Evolutionary conservation across 2,797 vertebrate genomes (phyloP).

Genomic region (Sebastes dallii): DNA sequence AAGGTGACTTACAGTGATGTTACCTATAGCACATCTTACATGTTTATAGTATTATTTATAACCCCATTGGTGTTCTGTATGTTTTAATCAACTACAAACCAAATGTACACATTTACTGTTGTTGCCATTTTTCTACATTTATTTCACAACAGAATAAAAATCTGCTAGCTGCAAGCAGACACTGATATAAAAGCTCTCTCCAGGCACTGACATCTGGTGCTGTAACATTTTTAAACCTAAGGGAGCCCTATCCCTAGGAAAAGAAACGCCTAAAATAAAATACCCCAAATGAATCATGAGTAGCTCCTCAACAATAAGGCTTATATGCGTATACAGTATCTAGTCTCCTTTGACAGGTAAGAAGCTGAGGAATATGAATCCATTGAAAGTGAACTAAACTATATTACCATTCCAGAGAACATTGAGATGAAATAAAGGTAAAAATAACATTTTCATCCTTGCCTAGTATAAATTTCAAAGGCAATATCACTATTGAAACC

Average conservation of each 20-base stretch:
- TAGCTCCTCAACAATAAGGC: too few relatives aligned
- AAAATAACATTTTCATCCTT: too few relatives aligned
- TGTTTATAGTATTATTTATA: background rate
- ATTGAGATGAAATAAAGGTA: too few relatives aligned
- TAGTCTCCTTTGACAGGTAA: too few relatives aligned
- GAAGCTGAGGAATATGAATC: too few relatives aligned
- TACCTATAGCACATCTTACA: background rate
- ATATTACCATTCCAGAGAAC: too few relatives aligned
- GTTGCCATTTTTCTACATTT: background rate
- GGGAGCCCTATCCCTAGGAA: background rate
- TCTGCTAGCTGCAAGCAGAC: background rate
- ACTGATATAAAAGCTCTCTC: background rate
- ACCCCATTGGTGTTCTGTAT: background rate
- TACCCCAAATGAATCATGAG: background rate
- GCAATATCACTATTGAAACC: too few relatives aligned
- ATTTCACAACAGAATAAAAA: slow-evolving; percentile 7
- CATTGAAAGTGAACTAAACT: too few relatives aligned
- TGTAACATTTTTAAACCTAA: background rate
- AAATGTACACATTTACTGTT: background rate
- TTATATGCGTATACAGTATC: too few relatives aligned
- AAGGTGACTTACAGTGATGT: background rate
- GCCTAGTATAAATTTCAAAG: too few relatives aligned
- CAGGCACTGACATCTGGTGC: background rate
- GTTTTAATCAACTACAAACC: background rate
- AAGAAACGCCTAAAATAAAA: background rate